These are phyloP conservation scores for Smittia aterrima DNA, from an alignment of 2,888 invertebrate species.

Conservation along the genomic window DNA sequence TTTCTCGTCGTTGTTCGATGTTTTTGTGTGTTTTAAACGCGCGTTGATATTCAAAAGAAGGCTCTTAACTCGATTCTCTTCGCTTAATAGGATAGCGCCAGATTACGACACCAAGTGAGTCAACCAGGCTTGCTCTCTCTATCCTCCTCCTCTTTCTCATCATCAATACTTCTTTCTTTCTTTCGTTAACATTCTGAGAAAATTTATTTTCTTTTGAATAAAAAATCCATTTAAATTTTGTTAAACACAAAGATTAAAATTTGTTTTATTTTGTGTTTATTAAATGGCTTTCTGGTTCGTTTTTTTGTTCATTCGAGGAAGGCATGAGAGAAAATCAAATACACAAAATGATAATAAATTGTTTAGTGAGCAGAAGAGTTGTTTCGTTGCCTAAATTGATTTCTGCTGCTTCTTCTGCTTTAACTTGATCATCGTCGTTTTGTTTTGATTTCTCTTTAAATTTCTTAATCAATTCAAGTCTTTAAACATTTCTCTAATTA, in stretches of 20 bases:
- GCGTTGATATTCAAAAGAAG: slow-evolving; percentile 17
- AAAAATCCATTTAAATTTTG: slow-evolving; percentile 40
- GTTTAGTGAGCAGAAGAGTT: slow-evolving; percentile 2
- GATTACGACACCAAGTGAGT: slow-evolving; percentile 23
- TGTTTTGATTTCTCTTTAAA: not conserved
- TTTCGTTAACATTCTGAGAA: slow-evolving; percentile 13
- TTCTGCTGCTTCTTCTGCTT: slow-evolving; percentile 33
- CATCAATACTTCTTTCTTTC: slow-evolving; percentile 21
- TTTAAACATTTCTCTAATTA: not conserved
- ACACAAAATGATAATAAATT: not conserved
- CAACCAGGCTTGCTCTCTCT: not conserved
- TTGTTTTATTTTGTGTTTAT: slow-evolving; percentile 42
- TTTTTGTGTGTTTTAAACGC: not conserved
- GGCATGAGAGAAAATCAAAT: not conserved
- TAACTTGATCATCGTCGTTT: slow-evolving; percentile 14
- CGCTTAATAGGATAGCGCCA: slow-evolving; percentile 22
- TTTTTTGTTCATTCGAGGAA: not conserved
- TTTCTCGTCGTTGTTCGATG: slow-evolving; percentile 19
- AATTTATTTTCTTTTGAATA: slow-evolving; percentile 31
- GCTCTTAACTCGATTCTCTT: not conserved
- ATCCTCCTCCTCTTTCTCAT: too few relatives aligned
- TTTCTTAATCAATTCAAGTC: slow-evolving; percentile 41
- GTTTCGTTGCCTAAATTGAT: slow-evolving; percentile 37
- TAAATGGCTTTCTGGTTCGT: slow-evolving; percentile 29
- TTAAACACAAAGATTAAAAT: slow-evolving; percentile 42